Evolutionary conservation across 2,113 vertebrate species (phyloP).

Genomic region (Alectura lathami): DNA sequence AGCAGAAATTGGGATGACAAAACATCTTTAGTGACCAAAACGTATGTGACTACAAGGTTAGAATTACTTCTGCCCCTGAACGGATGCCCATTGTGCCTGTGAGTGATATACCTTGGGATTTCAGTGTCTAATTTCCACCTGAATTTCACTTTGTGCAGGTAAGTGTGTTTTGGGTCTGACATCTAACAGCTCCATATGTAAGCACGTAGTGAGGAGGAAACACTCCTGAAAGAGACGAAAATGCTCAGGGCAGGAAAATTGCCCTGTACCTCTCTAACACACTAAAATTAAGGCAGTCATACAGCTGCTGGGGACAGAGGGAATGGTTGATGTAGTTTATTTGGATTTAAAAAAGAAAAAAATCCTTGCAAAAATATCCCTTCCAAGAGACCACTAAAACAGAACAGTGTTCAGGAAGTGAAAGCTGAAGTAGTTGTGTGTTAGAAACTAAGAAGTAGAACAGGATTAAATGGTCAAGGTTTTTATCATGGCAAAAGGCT

Average conservation of each 20-base stretch:
- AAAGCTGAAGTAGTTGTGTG: not conserved
- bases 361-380: not conserved
- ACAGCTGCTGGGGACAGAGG: not conserved
- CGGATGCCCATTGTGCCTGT: not conserved
- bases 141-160: not conserved
- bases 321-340: constrained; percentile 19
- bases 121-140: not conserved
- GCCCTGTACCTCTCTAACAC: not conserved
- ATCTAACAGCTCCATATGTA: not conserved
- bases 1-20: not conserved
- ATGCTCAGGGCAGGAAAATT: constrained; percentile 1
- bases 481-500: constrained; percentile 16
- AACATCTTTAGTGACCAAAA: not conserved
- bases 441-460: constrained; percentile 5
- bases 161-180: not conserved
- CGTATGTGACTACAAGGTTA: not conserved
- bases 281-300: not conserved
- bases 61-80: not conserved
- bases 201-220: not conserved
- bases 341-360: not conserved
- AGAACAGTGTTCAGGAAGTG: not conserved
- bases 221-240: not conserved
- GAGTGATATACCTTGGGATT: not conserved
- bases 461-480: not conserved
- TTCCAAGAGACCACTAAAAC: not conserved